Evolutionary conservation across 2,797 vertebrate genomes (phyloP).

Genomic region (Oreochromis mossambicus): DNA sequence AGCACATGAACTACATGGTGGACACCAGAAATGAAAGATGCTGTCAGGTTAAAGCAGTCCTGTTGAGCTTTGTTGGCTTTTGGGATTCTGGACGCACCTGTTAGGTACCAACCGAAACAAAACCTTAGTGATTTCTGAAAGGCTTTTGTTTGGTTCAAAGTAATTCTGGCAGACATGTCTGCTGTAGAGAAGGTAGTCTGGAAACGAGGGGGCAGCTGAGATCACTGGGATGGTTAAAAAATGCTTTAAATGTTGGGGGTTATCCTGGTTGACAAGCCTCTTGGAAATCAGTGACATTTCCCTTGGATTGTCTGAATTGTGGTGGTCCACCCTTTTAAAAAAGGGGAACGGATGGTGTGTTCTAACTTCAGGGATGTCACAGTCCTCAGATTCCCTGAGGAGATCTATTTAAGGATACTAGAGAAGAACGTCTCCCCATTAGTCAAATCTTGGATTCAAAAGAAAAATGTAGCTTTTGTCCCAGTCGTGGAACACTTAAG

Average conservation of each 20-base stretch:
- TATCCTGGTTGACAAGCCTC: background rate
- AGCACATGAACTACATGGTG: background rate
- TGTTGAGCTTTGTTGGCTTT: background rate
- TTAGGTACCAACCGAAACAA: background rate
- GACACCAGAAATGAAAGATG: background rate
- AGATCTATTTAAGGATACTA: background rate
- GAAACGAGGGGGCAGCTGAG: fast-evolving
- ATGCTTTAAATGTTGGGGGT: background rate
- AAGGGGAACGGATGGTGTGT: background rate
- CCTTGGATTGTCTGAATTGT: background rate
- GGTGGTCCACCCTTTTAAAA: background rate
- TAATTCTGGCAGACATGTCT: background rate
- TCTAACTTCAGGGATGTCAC: background rate
- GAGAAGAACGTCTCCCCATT: fast-evolving
- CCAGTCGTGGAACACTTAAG: background rate
- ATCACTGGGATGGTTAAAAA: background rate
- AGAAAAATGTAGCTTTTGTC: background rate
- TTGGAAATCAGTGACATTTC: background rate
- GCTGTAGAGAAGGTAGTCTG: background rate
- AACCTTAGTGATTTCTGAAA: background rate
- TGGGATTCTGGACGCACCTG: background rate
- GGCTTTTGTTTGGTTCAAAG: background rate
- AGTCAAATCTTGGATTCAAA: background rate
- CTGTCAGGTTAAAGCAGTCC: background rate
- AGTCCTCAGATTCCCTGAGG: background rate